A percentile compares a stretch with the other conserved stretches of the same genome.
Evolutionary conservation across 2,888 invertebrate genomes (phyloP).

Genomic region (Neoitamus cyanurus): DNA sequence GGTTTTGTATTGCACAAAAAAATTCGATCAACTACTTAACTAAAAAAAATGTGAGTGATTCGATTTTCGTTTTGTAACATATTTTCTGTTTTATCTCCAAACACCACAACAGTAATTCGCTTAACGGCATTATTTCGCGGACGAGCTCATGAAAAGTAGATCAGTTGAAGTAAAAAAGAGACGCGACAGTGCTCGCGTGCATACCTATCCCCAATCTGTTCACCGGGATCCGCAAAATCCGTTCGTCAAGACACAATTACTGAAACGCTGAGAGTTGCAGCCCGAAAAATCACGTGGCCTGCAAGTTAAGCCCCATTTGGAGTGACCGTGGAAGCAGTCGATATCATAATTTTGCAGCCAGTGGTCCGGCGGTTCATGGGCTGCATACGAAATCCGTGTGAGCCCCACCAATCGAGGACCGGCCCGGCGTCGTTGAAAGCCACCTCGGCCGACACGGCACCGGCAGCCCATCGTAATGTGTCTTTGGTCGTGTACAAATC

Average conservation of each 20-base stretch:
- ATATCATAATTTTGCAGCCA: background rate
- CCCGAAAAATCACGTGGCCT: constrained; percentile 1
- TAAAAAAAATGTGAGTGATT: too few relatives aligned
- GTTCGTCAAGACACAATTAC: background rate
- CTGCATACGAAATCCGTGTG: constrained; percentile 25
- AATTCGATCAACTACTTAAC: too few relatives aligned
- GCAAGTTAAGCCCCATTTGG: background rate
- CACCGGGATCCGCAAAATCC: background rate
- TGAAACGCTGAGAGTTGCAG: background rate
- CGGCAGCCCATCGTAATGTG: background rate
- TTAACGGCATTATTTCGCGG: background rate
- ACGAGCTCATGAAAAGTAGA: background rate
- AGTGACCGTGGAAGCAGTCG: background rate
- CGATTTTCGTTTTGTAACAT: too few relatives aligned
- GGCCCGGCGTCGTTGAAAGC: background rate
- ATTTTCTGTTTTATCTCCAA: too few relatives aligned
- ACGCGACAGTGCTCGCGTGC: background rate
- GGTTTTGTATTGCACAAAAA: too few relatives aligned
- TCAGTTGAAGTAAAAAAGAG: background rate
- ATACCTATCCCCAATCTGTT: background rate
- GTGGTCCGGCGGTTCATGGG: background rate
- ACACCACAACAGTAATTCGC: too few relatives aligned
- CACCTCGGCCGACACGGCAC: background rate
- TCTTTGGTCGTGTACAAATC: constrained; percentile 36
- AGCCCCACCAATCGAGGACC: background rate